Evolutionary conservation across 2,797 vertebrate genomes (phyloP).

Genomic region (Spizella passerina): DNA sequence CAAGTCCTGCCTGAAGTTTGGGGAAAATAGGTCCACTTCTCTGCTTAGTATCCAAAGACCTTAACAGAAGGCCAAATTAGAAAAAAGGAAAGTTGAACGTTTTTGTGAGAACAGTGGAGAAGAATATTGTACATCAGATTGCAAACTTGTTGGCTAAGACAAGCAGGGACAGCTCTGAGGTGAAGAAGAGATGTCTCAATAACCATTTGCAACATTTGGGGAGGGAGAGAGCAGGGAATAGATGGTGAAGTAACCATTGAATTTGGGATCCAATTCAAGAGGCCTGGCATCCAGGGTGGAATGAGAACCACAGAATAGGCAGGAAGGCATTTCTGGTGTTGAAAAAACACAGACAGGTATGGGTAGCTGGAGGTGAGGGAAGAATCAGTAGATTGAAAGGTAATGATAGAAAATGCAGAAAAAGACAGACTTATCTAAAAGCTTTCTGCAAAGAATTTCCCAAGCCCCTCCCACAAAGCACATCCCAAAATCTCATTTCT

Average conservation of each 20-base stretch:
- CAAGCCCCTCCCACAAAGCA: not conserved
- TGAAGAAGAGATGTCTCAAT: not conserved
- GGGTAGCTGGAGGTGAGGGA: not conserved
- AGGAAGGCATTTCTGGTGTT: not conserved
- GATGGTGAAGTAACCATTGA: not conserved
- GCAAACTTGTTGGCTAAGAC: not conserved
- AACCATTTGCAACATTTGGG: not conserved
- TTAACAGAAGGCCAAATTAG: not conserved
- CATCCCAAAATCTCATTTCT: not conserved
- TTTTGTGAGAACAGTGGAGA: not conserved
- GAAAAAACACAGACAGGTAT: not conserved
- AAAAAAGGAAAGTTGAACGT: not conserved
- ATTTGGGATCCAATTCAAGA: not conserved
- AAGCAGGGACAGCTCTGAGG: not conserved
- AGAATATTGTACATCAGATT: not conserved
- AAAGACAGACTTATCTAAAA: not conserved
- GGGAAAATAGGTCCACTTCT: not conserved
- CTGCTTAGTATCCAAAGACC: not conserved
- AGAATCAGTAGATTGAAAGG: not conserved
- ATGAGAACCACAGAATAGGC: not conserved
- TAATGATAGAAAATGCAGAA: not conserved
- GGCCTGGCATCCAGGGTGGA: not conserved
- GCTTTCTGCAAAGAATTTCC: not conserved
- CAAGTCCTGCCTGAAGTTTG: not conserved
- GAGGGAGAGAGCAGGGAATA: not conserved